Percentiles rank a stretch among this genome's conserved stretches.
These are phyloP conservation scores for Poeciliopsis turrubarensis DNA, from an alignment of 2,113 vertebrate genomes.

Conservation along the genomic window DNA sequence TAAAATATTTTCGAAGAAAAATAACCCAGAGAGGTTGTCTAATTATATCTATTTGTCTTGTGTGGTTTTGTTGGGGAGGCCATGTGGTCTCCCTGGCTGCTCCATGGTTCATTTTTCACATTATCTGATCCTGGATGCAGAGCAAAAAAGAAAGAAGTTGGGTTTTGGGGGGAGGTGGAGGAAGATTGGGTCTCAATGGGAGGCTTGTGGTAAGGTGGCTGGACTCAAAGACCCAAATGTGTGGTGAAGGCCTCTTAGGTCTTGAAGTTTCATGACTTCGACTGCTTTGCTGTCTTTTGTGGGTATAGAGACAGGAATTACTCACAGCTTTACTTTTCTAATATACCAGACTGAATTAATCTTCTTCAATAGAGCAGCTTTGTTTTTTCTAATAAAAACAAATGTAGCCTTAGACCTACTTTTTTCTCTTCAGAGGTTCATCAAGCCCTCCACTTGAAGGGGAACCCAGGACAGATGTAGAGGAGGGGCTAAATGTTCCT, in stretches of 20 bases:
- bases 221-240: slow-evolving; percentile 34
- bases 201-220: slow-evolving; percentile 48
- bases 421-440: neutral
- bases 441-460: neutral
- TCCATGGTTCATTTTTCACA: slow-evolving; percentile 80
- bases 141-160: slow-evolving; percentile 53
- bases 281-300: slow-evolving; percentile 44
- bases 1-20: slow-evolving; percentile 89
- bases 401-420: neutral
- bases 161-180: slow-evolving; percentile 29
- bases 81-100: slow-evolving; percentile 69
- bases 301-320: slow-evolving; percentile 52
- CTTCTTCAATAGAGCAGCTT: slow-evolving; percentile 37
- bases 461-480: neutral
- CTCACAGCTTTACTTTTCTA: slow-evolving; percentile 33
- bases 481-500: neutral
- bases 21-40: slow-evolving; percentile 82
- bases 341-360: slow-evolving; percentile 42
- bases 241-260: slow-evolving; percentile 51
- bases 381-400: neutral
- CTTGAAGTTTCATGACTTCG: slow-evolving; percentile 47
- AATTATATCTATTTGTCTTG: slow-evolving; percentile 85
- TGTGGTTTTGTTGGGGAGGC: slow-evolving; percentile 76
- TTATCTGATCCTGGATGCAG: slow-evolving; percentile 73
- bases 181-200: slow-evolving; percentile 52